Evolutionary conservation across 2,797 vertebrate genomes (phyloP), one percentile per base, ranked within the genome.

Genomic region (Margarornis squamiger): DNA sequence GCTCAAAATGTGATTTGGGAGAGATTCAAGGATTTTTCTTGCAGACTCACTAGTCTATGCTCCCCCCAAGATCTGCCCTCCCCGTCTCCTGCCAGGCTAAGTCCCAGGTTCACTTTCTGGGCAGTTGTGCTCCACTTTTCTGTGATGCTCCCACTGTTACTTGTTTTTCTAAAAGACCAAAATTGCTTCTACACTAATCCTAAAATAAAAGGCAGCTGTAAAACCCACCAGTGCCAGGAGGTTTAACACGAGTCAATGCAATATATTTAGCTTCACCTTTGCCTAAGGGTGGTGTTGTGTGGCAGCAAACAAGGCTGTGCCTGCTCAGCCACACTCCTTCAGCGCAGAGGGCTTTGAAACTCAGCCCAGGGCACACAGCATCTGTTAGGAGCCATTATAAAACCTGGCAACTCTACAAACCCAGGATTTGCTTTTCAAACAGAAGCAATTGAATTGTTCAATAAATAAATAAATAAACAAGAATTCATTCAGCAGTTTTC

Each of bases 401-500:
- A 93, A 80, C 71, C 9, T 85, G 91, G 95, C 88, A 86, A 12
- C 38, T 55, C 59, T 58, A 77, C 90, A 90, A 88, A 66, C 29
- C 38, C 86, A 30, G 86, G 73, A 80, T 63, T 49, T 75, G 59
- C 55, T 88, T 88, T 92, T 95, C 66, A 88, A 77, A 82, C 17
- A 90, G 23, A 59, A 54, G 70, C 46, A 67, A 80, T 61, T 78
- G 32, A 90, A 78, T 86, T 45, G 51, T 48, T 89, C 78, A 7
- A 87, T 85, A 88, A 93, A 86, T 38, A 90, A 95, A 91, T 49
- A 89, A 80, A 36, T n/a, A 86, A 83, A 76, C 52, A 48, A 71
- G 54, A 76, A 87, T 45, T 94, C 24, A 86, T 84, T 86, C 54
- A 68, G 83, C 73, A 59, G 63, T 86, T 83, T 80, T 73, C 66